Evolutionary conservation across 1,140 invertebrate species (phyloP).

Genomic region (Chionoecetes opilio): DNA sequence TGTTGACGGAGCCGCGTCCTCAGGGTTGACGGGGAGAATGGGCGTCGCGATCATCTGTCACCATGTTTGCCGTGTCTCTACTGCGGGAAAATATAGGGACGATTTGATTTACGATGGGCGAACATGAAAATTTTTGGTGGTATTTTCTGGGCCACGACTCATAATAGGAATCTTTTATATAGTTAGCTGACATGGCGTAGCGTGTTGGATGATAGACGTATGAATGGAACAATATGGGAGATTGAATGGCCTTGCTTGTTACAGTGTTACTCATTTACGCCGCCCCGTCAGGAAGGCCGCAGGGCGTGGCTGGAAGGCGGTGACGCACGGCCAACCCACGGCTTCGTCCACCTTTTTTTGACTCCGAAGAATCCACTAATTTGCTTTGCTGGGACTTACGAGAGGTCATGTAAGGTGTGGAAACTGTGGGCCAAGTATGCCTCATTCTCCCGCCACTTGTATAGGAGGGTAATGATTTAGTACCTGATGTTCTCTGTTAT

Average conservation of each 20-base stretch:
- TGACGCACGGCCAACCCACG: conserved; percentile 13
- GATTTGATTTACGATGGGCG: background rate
- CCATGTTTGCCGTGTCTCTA: background rate
- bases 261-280: too few relatives aligned
- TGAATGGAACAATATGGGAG: background rate
- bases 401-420: background rate
- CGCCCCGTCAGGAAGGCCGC: background rate
- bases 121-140: too few relatives aligned
- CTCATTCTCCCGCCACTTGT: background rate
- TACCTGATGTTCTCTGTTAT: background rate
- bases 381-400: background rate
- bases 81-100: background rate
- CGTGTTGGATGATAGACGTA: background rate
- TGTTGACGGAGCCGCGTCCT: background rate
- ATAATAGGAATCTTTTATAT: background rate
- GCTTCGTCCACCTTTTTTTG: background rate
- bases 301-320: background rate
- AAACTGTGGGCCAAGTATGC: too few relatives aligned
- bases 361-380: background rate
- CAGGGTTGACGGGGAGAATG: background rate
- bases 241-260: background rate
- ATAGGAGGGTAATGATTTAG: background rate
- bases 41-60: background rate
- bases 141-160: background rate
- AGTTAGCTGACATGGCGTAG: background rate